Evolutionary conservation across 2,113 vertebrate species (phyloP).

Genomic region (Melanerpes aurifrons): DNA sequence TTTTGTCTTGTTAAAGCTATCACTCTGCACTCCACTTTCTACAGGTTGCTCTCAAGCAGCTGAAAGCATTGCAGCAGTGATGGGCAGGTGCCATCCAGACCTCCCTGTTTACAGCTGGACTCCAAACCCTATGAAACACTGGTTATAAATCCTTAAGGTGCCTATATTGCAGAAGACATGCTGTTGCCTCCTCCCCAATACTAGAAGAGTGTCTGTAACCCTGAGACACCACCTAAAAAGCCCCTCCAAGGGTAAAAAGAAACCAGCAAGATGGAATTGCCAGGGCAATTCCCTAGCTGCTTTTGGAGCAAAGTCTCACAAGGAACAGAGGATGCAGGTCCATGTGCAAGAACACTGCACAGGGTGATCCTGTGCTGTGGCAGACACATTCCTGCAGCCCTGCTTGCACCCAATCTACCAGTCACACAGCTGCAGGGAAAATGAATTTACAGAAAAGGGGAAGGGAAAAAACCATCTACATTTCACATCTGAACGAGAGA

Average conservation of each 20-base stretch:
- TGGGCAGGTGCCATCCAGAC: neutral
- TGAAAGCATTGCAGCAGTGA: neutral
- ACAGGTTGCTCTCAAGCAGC: neutral
- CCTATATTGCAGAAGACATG: neutral
- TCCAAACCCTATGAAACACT: neutral
- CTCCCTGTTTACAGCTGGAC: neutral
- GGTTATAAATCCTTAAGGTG: neutral
- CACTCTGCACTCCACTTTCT: neutral
- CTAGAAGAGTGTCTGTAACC: neutral
- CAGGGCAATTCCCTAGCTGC: neutral
- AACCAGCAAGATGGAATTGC: neutral
- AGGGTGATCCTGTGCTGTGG: neutral
- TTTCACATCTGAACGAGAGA: neutral
- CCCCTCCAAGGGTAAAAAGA: neutral
- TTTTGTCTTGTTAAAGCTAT: neutral
- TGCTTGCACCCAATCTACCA: neutral
- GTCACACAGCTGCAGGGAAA: neutral
- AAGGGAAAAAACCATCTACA: neutral
- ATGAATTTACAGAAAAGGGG: neutral
- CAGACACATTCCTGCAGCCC: neutral
- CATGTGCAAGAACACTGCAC: accelerated
- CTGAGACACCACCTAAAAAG: neutral
- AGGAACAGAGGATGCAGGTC: neutral
- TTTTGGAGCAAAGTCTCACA: neutral
- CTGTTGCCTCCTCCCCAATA: neutral